phyloP scores from a whole-genome alignment of 2,797 vertebrate species.

The Erithacus rubecula region DNA sequence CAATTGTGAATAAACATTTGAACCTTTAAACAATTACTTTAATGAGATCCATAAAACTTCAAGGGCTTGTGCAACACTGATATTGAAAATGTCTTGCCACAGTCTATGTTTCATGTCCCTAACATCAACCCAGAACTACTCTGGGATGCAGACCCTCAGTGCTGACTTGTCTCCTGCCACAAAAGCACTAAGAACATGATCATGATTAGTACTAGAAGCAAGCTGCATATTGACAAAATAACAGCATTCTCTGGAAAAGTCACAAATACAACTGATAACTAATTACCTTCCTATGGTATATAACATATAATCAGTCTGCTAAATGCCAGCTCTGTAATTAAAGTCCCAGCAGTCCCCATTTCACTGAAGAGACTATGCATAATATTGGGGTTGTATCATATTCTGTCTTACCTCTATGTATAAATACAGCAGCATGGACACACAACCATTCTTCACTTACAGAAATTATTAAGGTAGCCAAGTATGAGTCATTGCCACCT shows the following conservation, averaged over 20 bases:
- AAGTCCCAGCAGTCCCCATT: constrained; percentile 15
- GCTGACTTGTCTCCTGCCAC: not conserved
- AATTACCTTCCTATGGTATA: constrained; percentile 43
- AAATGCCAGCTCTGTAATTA: constrained; percentile 58
- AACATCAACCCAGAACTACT: not conserved
- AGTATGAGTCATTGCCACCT: not conserved
- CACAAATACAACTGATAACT: constrained; percentile 17
- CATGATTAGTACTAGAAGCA: not conserved
- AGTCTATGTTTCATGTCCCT: not conserved
- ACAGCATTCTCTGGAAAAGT: constrained; percentile 1
- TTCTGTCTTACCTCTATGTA: not conserved
- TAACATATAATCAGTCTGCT: constrained; percentile 32
- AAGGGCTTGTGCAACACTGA: not conserved
- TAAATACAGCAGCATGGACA: not conserved
- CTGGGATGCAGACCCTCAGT: not conserved
- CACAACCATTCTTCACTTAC: not conserved
- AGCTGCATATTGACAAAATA: not conserved
- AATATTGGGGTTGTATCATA: constrained; percentile 35
- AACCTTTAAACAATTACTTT: constrained; percentile 7
- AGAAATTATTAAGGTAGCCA: not conserved
- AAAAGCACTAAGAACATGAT: not conserved
- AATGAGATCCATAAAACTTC: not conserved
- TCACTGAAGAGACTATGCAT: constrained; percentile 3
- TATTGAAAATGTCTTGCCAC: not conserved
- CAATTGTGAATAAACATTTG: not conserved